Evolutionary conservation across 2,888 invertebrate species (phyloP).

Genomic region (Fissipunctia ypsillon): DNA sequence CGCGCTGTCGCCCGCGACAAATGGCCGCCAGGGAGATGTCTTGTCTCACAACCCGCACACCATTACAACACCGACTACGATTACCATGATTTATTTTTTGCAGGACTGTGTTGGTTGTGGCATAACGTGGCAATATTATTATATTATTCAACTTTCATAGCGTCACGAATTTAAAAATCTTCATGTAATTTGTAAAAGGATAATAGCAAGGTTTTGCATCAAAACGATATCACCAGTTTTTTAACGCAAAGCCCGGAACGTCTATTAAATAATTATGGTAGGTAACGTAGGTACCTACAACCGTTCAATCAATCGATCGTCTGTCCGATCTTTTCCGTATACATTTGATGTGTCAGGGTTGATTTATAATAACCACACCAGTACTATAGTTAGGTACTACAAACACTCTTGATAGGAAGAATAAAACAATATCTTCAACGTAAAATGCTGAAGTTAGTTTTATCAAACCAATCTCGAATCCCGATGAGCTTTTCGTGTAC

Average conservation of each 20-base stretch:
- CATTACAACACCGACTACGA: conserved; percentile 59
- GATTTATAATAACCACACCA: neutral
- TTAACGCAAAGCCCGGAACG: neutral
- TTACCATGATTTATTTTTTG: conserved; percentile 51
- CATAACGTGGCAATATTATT: neutral
- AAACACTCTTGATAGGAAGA: neutral
- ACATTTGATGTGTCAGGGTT: neutral
- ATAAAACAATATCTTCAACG: neutral
- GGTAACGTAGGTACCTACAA: neutral
- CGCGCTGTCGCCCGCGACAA: conserved; percentile 79
- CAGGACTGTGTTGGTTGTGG: neutral
- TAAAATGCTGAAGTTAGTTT: neutral
- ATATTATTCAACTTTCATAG: neutral
- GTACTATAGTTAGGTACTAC: neutral
- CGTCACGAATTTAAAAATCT: neutral
- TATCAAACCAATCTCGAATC: neutral
- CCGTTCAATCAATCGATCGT: neutral
- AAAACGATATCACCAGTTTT: neutral
- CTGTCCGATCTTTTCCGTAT: neutral
- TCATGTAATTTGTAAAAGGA: neutral
- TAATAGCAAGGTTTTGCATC: neutral
- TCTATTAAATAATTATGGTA: neutral
- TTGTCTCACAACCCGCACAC: conserved; percentile 63
- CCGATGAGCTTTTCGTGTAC: neutral
- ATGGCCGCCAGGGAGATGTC: conserved; percentile 82